phyloP scores from a whole-genome alignment of 2,113 vertebrate genomes.

The Lasiurus cinereus region DNA sequence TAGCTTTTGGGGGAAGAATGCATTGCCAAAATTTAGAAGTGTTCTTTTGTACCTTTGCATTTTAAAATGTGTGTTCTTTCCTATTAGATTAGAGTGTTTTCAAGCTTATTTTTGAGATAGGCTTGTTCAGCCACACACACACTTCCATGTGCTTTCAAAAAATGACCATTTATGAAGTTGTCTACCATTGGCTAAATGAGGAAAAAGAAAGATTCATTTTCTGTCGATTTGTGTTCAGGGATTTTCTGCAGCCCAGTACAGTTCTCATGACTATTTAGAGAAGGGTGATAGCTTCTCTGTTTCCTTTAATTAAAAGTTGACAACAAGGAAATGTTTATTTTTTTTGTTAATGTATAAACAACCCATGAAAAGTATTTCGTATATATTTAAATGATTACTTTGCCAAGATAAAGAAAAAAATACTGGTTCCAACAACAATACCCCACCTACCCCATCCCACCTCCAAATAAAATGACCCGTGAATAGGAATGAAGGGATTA shows the following conservation, averaged over 20 bases:
- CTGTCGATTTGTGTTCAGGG: not conserved
- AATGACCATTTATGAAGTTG: conserved; percentile 7
- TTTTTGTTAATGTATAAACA: conserved; percentile 31
- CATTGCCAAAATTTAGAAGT: not conserved
- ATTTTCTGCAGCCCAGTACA: not conserved
- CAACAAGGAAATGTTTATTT: conserved; percentile 20
- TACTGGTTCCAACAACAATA: not conserved
- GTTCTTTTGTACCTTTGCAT: not conserved
- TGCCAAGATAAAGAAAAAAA: conserved; percentile 10
- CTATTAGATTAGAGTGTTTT: not conserved
- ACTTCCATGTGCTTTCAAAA: not conserved
- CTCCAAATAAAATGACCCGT: not conserved
- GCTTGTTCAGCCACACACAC: not conserved
- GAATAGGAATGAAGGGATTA: not conserved
- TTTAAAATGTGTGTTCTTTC: not conserved
- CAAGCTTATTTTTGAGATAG: not conserved
- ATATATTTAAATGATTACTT: conserved; percentile 24
- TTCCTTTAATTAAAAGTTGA: conserved; percentile 59
- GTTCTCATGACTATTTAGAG: conserved; percentile 32
- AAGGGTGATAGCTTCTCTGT: not conserved
- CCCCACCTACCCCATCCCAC: not conserved
- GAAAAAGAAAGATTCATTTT: conserved; percentile 30
- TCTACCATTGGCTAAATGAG: not conserved
- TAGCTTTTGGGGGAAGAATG: not conserved
- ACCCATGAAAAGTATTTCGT: not conserved